Base-by-base conservation (phyloP, 2,113 vertebrate species). In the Cettia cetti region DNA sequence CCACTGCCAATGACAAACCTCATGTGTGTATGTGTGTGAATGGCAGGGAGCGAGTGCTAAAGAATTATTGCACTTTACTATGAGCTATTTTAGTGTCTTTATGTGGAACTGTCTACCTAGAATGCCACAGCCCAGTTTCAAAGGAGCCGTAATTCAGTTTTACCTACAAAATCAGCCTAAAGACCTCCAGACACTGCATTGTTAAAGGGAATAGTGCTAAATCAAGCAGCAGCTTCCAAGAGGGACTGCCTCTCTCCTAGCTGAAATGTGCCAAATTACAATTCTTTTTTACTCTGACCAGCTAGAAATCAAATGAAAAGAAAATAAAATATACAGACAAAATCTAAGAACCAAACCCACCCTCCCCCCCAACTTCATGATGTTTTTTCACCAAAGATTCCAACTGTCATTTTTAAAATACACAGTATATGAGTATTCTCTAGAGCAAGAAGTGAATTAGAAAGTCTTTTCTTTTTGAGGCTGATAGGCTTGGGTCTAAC, bases 1-100 rank as follows among this genome's bases (percentile, higher is more conserved):
- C 44, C 19, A 33, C 11, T 82, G 65, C 52, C 57, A 40, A 5
- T 27, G 45, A n/a, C 35, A 76, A 92, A 65, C 50, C 45, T 45
- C 2, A 0, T 0, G 2, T 33, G 7, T 22, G 14, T 18, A 6
- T 42, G 53, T 47, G 24, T 49, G 17, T 59, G 22, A 18, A 13
- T 26, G 40, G 18, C 13, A 33, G 9, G 3, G 30, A 15, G 13
- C 56, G 31, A 17, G 49, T 45, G 30, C 19, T 69, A 56, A 82
- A 63, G 24, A 75, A 35, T 42, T 44, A 28, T 30, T 74, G n/a
- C 5, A 44, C 8, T 80, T 54, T n/a, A 19, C 39, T 80, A 13
- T 27, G 42, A 54, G 39, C 11, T 86, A 1, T 31, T 70, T 78
- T 86, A 70, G 39, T 11, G 15, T 63, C 26, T 77, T 57, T 40